Base-by-base conservation (phyloP, 1,140 invertebrate genomes). In the Drosophila tristis region DNA sequence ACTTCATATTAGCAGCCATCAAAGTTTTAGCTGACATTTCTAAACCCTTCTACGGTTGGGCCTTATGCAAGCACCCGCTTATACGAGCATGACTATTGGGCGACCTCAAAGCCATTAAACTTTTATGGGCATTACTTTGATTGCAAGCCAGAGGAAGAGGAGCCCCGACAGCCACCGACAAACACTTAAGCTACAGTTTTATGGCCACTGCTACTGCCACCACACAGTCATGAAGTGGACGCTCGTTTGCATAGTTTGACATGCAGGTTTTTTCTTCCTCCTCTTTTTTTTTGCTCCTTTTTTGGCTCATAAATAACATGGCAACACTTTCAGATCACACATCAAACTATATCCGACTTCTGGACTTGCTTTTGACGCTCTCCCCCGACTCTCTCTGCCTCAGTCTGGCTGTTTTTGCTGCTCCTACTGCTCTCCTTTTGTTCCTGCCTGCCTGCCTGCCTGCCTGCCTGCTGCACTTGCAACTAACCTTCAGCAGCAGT, bases 261-360 rank as follows among this genome's bases (percentile, higher is more conserved):
- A 87, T 87, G 81, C 82, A 81, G 68, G 20, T 20, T 20, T 20
- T 20, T 80, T 11, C 11, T 3, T 16, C 16, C 16, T 16, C 16
- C 3, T 11, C 11, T 35, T 20, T 16, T 16, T 16, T 35, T 35
- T 74, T 63, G n/a, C n/a, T n/a, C n/a, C n/a, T 49, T 25, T 58
- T 55, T 75, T 80, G 65, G 53, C 61, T 42, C 82, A 82, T 87
- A 87, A 87, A 87, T 87, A 87, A 76, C 82, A 87, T 87, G 82
- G 82, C 78, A 87, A 87, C 82, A 87, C 82, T 87, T 82, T 47
- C 61, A 58, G 57, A 66, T 82, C 74, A 81, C 77, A 81, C 82
- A 86, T 72, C 61, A 57, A 70, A 74, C 56, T 59, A 60, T 56
- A 60, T 63, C 71, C 65, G 50, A 47, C 43, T 49, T 35, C 31